phyloP scores from a whole-genome alignment of 30 jellyfish, hydroid and myxozoan genomes.

The Pelagia noctiluca region DNA sequence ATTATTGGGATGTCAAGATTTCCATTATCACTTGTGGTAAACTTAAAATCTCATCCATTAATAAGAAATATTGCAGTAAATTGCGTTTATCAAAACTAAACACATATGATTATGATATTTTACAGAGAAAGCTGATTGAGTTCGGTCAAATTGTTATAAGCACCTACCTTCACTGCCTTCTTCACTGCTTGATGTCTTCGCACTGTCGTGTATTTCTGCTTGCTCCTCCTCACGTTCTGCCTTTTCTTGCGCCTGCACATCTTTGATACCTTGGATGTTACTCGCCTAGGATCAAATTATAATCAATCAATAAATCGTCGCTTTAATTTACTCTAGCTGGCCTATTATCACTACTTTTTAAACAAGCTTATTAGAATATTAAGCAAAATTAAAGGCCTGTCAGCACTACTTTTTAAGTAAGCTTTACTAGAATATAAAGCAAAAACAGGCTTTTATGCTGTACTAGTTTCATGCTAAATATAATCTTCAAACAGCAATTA shows the following conservation, averaged over 20 bases:
- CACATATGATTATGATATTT: too few species aligned
- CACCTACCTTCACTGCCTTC: conserved; percentile 59
- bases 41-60: too few species aligned
- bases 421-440: too few species aligned
- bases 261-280: conserved; percentile 22
- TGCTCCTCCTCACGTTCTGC: conserved; percentile 28
- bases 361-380: too few species aligned
- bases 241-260: conserved; percentile 24
- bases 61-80: too few species aligned
- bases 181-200: conserved; percentile 46
- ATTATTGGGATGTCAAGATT: neutral
- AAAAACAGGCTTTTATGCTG: too few species aligned
- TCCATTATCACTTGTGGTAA: too few species aligned
- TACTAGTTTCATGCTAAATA: too few species aligned
- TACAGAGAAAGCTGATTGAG: neutral
- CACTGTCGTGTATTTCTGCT: conserved; percentile 37
- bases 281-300: conserved; percentile 12
- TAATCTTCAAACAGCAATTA: too few species aligned
- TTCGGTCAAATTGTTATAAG: neutral
- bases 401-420: too few species aligned
- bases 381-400: too few species aligned
- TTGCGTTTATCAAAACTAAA: too few species aligned
- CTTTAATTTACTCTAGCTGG: neutral
- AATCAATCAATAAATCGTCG: neutral
- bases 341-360: neutral